Base-by-base conservation (phyloP, 2,888 invertebrate genomes). In the Mantis religiosa region DNA sequence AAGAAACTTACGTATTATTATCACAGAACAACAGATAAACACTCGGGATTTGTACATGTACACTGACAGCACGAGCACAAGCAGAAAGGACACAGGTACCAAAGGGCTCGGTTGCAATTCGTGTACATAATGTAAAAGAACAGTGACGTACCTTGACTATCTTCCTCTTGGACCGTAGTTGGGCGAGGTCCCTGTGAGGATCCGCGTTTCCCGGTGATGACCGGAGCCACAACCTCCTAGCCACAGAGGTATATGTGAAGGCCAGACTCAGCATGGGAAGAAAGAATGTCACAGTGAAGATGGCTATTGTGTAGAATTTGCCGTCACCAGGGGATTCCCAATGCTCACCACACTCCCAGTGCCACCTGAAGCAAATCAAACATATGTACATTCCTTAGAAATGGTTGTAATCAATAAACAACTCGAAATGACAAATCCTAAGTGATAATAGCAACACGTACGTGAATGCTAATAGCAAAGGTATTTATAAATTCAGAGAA, bases 181-280 rank as follows among this genome's bases (percentile, higher is more conserved):
- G 93, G 6, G 92, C 92, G 30, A 92, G 91, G 90, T 94, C 94
- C 84, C 94, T 90, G 28, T 91, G 91, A 12, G 92, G 91, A 89
- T 94, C 93, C 0, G 93, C 93, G 90, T 94, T 93, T 25, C 94
- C 94, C 0, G 94, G 94, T 1, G 93, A 91, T 8, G 92, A 92
- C 81, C 93, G 91, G 84, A 92, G 91, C 93, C 94, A 94, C 90
- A 94, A 91, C 88, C 93, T 92, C 90, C 92, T 91, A 28, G 93
- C 93, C 15, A 94, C 93, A 88, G 93, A 92, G 83, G 93, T 91
- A 91, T 94, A 94, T 20, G 93, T 93, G 89, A 93, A 92, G 1
- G 92, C 92, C 82, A 94, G 91, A 20, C 93, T 92, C 25, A 92
- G 83, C 88, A 94, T 91, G 0, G 94, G 94, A 8, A 93, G 90